These are phyloP conservation scores for Lithobius niger DNA, from an alignment of 1,140 invertebrate genomes.

Conservation along the genomic window DNA sequence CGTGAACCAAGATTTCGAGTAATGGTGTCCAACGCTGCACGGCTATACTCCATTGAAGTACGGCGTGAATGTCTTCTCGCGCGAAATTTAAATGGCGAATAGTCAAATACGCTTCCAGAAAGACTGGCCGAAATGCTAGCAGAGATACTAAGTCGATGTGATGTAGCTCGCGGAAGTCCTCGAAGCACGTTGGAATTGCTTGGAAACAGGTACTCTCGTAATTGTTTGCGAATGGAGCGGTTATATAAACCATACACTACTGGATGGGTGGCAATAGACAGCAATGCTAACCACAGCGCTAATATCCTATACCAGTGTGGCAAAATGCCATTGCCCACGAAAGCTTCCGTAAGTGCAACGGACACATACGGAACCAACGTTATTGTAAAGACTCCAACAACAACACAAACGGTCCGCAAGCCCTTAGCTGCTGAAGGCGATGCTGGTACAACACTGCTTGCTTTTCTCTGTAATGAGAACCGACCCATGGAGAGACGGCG, in stretches of 20 bases:
- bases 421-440: slow-evolving; percentile 16
- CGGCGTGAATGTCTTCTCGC: not conserved
- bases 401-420: slow-evolving; percentile 18
- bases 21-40: not conserved
- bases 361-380: slow-evolving; percentile 16
- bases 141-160: not conserved
- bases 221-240: slow-evolving; percentile 18
- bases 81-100: not conserved
- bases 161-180: not conserved
- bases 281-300: slow-evolving; percentile 13
- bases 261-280: slow-evolving; percentile 15
- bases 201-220: slow-evolving; percentile 14
- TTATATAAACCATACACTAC: slow-evolving; percentile 20
- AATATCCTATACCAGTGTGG: slow-evolving; percentile 1
- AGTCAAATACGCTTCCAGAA: slow-evolving; percentile 9
- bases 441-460: not conserved
- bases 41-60: not conserved
- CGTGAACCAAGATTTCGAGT: not conserved
- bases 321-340: slow-evolving; percentile 2
- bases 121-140: too few relatives aligned
- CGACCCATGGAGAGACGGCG: not conserved
- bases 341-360: slow-evolving; percentile 13
- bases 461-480: not conserved
- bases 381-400: slow-evolving; percentile 16
- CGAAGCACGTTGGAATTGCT: not conserved